Conservation (phyloP, 2,797 vertebrate genomes). For the Crocidura indochinensis region DNA sequence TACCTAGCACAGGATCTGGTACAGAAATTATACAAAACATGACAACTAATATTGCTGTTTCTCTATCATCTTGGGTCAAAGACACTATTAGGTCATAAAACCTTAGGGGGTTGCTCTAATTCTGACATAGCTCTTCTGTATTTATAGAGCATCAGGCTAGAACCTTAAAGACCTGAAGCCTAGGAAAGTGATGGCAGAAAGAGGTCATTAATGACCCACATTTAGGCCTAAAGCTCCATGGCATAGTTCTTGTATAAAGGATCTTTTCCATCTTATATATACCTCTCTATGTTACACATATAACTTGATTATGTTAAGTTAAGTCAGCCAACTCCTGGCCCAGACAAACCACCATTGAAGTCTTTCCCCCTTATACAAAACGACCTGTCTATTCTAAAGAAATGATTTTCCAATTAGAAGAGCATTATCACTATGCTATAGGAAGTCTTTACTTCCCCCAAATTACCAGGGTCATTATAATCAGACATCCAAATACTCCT, state of each 20-base stretch:
- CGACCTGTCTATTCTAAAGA: neutral
- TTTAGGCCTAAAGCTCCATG: neutral
- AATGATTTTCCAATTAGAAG: neutral
- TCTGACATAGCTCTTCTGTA: neutral
- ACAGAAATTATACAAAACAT: neutral
- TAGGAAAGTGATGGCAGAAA: neutral
- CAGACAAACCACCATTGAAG: conserved; percentile 36
- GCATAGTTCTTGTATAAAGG: neutral
- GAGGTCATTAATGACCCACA: neutral
- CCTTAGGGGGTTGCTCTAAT: neutral
- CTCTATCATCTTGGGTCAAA: neutral
- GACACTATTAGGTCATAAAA: neutral
- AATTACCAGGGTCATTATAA: neutral
- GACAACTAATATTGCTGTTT: neutral
- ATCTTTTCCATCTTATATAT: neutral
- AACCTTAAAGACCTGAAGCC: neutral
- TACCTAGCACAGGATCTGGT: neutral
- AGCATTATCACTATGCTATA: neutral
- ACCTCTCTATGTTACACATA: neutral
- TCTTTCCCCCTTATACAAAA: neutral
- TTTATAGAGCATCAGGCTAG: neutral
- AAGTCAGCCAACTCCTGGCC: neutral
- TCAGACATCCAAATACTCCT: neutral
- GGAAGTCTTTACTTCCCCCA: neutral
- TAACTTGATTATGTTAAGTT: conserved; percentile 14